Conservation (phyloP, 1,140 invertebrate species). For the Callitettix versicolor region DNA sequence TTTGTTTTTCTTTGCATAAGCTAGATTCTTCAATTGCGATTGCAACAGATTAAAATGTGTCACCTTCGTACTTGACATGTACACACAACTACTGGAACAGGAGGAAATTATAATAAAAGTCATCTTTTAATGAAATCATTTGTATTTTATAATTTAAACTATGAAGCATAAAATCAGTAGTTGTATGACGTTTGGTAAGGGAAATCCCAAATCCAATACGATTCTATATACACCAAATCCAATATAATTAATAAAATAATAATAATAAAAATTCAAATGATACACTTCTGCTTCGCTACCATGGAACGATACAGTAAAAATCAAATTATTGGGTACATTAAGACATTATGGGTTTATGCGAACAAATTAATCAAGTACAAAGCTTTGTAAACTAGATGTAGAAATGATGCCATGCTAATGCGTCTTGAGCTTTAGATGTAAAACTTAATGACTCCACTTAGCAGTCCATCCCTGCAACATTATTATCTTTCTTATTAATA, state of each 20-base stretch:
- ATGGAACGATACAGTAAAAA: slow-evolving; percentile 11
- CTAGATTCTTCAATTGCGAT: slow-evolving; percentile 15
- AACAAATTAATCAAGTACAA: slow-evolving; percentile 17
- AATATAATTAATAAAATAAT: slow-evolving; percentile 12
- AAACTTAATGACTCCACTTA: slow-evolving; percentile 21
- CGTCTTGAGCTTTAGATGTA: background rate
- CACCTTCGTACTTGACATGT: slow-evolving; percentile 13
- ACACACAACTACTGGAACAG: slow-evolving; percentile 23
- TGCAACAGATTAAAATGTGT: slow-evolving; percentile 7
- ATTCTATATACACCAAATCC: slow-evolving; percentile 15
- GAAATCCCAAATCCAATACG: slow-evolving; percentile 2
- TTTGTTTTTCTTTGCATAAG: slow-evolving; percentile 16
- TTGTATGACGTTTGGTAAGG: slow-evolving; percentile 7
- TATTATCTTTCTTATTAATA: too few relatives aligned
- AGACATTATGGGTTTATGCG: slow-evolving; percentile 11
- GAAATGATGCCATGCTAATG: slow-evolving; percentile 11
- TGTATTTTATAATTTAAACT: slow-evolving; percentile 1
- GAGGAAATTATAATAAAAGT: slow-evolving; percentile 17
- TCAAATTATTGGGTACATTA: slow-evolving; percentile 16
- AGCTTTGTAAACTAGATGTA: slow-evolving; percentile 15
- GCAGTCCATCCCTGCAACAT: slow-evolving; percentile 20
- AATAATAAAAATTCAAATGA: slow-evolving; percentile 17
- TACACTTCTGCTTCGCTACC: slow-evolving; percentile 13
- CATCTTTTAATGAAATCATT: background rate
- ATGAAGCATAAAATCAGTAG: slow-evolving; percentile 4